Base-by-base conservation (phyloP, 1,140 invertebrate species). In the Rhyacophila brunnea region DNA sequence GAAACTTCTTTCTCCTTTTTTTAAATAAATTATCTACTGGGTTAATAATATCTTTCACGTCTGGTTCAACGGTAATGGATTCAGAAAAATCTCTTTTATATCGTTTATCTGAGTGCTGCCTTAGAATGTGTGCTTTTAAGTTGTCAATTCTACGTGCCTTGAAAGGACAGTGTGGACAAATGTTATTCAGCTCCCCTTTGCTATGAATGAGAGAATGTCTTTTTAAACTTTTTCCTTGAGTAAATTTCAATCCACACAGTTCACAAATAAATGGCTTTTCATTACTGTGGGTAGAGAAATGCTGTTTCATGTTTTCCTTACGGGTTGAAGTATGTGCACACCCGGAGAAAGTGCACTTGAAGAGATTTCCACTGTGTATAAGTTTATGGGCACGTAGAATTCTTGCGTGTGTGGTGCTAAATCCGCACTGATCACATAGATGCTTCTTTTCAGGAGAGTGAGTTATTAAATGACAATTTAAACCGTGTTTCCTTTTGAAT, bases 401-500 rank as follows among this genome's bases (percentile, higher is more conserved):
- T 65, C 79, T 81, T 63, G 81, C 80, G 53, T 84, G 81, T 0
- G 80, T 80, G 2, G 83, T 85, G 28, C 80, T 77, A 38, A 78
- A 81, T 10, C 83, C 83, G 70, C 84, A 86, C 17, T 84, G 73
- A 66, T 85, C 83, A 71, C 84, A 86, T 13, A 83, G 68, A 68
- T 83, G 80, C 40, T 82, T 80, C 61, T 84, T 84, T 15, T 78
- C 77, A 5, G 73, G 69, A 52, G 78, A 80, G 59, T 86, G 84
- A 0, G 77, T 75, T 1, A 83, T 67, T 64, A 82, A 73, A 66
- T 86, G 84, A 47, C 76, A 79, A 60, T 80, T 82, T 1, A 85
- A 69, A 0, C 81, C 81, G 67, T 84, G 81, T 40, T 84, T 84
- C 82, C 83, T 84, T 59, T 84, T 85, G 67, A 86, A 86, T 14